Conservation (phyloP, 2,888 invertebrate genomes). For the Tipula unca region DNA sequence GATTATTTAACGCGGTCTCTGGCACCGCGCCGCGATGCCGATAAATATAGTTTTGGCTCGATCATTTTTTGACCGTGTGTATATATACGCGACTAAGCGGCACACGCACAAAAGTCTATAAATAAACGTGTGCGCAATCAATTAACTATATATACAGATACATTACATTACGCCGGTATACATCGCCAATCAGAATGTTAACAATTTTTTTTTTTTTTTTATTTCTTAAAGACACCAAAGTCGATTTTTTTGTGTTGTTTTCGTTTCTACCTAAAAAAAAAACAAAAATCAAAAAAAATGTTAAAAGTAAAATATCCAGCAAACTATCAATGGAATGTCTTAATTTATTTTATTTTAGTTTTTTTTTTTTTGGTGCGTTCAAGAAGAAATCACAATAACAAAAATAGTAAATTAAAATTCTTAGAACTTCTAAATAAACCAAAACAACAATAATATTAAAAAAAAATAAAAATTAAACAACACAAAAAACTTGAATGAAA, state of each 20-base stretch:
- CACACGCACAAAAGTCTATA: background rate
- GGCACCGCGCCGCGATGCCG: background rate
- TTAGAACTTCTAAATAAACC: background rate
- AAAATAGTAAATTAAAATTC: slow-evolving; percentile 8
- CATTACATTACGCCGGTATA: background rate
- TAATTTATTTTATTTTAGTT: background rate
- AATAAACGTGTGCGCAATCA: background rate
- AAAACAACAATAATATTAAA: background rate
- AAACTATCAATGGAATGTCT: slow-evolving; percentile 14
- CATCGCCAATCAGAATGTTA: background rate
- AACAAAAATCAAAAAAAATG: background rate
- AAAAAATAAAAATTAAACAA: no score
- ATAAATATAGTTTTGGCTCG: background rate
- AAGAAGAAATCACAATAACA: background rate
- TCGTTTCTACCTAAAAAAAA: background rate
- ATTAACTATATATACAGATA: no score
- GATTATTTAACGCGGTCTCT: background rate
- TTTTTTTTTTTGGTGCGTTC: background rate
- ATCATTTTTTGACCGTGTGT: background rate
- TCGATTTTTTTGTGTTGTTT: background rate
- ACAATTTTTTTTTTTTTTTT: background rate
- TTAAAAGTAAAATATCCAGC: background rate
- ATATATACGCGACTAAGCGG: background rate
- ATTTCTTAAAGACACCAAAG: background rate
- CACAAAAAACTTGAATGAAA: no score